Base-by-base conservation (phyloP, 2,888 invertebrate species). In the Idaea dimidiata region DNA sequence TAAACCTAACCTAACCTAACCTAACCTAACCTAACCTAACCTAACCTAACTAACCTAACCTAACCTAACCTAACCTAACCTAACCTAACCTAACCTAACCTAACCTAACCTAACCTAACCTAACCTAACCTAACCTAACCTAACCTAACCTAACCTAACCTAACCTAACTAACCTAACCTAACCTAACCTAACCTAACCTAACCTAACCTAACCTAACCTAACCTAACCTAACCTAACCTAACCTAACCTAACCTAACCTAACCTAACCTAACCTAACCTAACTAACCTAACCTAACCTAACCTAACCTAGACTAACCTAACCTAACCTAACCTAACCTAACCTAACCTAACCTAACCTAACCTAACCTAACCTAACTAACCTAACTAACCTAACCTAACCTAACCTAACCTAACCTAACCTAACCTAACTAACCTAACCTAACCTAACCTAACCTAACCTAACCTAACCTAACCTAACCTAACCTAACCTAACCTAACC, bases 201-300 rank as follows among this genome's bases (percentile, higher is more conserved):
- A 65, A 68, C 66, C 68, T 66, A 68, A 69, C 69, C 69, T 67
- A 69, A 69, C 69, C 69, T 70, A 67, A 66, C 66, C 66, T 63
- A 66, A 66, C 61, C 62, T 60, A 62, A 62, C 65, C 32, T 61
- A 60, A 64, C 57, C 63, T 63, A 63, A 32, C 32, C 32, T 32
- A 32, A 32, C 32, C 32, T 61, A 62, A 62, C 62, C 60, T 63
- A 61, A 61, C 63, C 60, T 64, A 66, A 66, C 64, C 63, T 64
- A 64, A 66, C 63, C 63, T 66, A 63, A 61, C 65, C 65, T 65
- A 62, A 65, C 65, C 65, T 62, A 65, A 62, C 62, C 65, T 62
- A 65, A 62, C 59, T 58, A 62, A 32, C 58, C 61, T 61, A 61
- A 61, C 61, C 54, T 32, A 32, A 32, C 32, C 32, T 32, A 32